phyloP scores from a whole-genome alignment of 2,797 vertebrate genomes.

The Buphagus erythrorhynchus region DNA sequence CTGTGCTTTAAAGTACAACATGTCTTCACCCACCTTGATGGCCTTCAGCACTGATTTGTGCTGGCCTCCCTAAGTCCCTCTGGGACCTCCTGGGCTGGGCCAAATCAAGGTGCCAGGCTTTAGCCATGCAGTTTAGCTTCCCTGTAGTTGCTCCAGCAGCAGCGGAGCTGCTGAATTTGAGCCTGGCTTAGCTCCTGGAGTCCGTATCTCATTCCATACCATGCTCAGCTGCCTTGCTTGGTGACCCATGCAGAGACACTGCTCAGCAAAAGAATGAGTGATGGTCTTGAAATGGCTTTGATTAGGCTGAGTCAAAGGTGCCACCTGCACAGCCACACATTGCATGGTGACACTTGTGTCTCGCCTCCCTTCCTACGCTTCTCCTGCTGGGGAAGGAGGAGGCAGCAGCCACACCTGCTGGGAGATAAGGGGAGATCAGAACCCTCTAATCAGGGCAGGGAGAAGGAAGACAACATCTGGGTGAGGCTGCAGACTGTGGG shows the following conservation, averaged over 20 bases:
- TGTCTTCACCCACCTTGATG: not conserved
- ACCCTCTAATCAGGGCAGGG: not conserved
- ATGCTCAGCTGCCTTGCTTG: not conserved
- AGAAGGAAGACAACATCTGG: not conserved
- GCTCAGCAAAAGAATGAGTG: not conserved
- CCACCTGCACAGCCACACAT: not conserved
- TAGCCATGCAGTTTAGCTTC: not conserved
- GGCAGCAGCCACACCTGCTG: not conserved
- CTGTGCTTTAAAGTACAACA: not conserved
- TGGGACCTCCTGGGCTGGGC: not conserved
- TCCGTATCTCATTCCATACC: not conserved
- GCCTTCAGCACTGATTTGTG: not conserved
- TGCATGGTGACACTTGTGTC: not conserved
- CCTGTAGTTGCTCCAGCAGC: not conserved
- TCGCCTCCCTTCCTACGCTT: fast-evolving
- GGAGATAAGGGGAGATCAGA: not conserved
- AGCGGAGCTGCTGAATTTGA: not conserved
- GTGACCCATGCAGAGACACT: not conserved
- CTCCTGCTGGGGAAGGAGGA: not conserved
- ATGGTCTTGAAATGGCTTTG: not conserved
- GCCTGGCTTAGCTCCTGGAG: not conserved
- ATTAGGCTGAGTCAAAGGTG: not conserved
- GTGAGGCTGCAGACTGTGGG: not conserved
- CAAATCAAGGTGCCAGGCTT: not conserved
- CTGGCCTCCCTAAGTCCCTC: not conserved